Evolutionary conservation across 2,888 invertebrate species (phyloP), one percentile per base, ranked within the genome.

Genomic region (Caenorhabditis sinica): DNA sequence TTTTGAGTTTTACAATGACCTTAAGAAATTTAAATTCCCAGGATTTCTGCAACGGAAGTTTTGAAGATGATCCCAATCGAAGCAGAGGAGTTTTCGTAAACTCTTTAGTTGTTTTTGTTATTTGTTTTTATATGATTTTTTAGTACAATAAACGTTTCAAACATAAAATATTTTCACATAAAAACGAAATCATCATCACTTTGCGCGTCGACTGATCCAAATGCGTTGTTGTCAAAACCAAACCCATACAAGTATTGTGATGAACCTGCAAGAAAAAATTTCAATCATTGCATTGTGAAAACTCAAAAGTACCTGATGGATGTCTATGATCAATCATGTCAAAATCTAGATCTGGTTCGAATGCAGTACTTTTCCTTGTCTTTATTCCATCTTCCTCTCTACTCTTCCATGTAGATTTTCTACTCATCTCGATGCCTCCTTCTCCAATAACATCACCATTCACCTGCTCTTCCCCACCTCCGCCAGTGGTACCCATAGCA

Each of bases 261-360:
- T 4, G 84, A 75, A 49, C 72, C 84, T 80, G 63, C 51, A 80
- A 53, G n/a, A n/a, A 17, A 17, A n/a, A 40, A 28, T 30, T 17
- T 30, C n/a, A 4, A 36, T 20, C 8, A 25, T 15, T 1, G 45
- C 1, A 2, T 30, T 40, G 33, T 11, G 9, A 45, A 5, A 15
- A 72, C 25, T 60, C 13, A 25, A 30, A 28, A 28, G 4, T 4
- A 80, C 66, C 65, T 11, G 66, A 66, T 13, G 49, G 36, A 58
- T 75, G 65, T 36, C 75, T 43, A 43, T 63, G 65, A 56, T 89
- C 89, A 13, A 89, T 89, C 80, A 89, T 86, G 61, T 89, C 89
- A 56, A 89, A 83, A 58, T 88, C 86, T 53, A 89, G 75, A 40
- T 88, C 72, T n/a, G 89, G 89, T 43, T 89, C 88, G 51, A 86